phyloP scores from a whole-genome alignment of 1,140 invertebrate genomes.

The Papilio xuthus region DNA sequence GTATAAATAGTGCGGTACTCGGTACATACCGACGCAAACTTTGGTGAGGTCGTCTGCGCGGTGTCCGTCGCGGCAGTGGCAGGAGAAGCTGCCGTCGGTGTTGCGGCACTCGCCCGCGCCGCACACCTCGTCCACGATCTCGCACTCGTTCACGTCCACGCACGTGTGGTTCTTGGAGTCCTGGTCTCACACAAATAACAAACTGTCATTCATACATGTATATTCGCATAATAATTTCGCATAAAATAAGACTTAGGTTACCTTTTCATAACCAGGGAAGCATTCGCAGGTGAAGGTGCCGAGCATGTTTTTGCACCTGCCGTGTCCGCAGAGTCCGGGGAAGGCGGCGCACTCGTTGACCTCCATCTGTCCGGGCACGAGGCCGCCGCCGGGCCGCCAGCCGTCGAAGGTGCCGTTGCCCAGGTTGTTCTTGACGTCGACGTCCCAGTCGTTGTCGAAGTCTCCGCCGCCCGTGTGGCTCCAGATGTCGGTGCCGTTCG shows the following conservation, averaged over 20 bases:
- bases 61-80: conserved; percentile 90
- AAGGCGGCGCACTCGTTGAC: conserved; percentile 94
- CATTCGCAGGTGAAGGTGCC: conserved; percentile 86
- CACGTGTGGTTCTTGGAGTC: conserved; percentile 75
- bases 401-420: conserved; percentile 44
- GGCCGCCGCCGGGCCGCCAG: conserved; percentile 53
- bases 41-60: conserved; percentile 89
- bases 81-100: conserved; percentile 90
- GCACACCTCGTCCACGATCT: conserved; percentile 91
- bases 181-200: conserved; percentile 42
- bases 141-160: conserved; percentile 94
- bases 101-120: conserved; percentile 92
- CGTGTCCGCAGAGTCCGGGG: conserved; percentile 91
- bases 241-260: conserved; percentile 42
- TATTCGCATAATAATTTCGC: no score
- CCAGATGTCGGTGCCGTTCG: conserved; percentile 54
- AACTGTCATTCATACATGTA: background rate
- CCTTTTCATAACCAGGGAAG: conserved; percentile 87
- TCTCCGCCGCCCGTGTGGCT: conserved; percentile 41
- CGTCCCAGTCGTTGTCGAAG: conserved; percentile 39
- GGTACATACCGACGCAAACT: conserved; percentile 89
- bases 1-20: background rate
- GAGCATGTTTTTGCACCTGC: conserved; percentile 84
- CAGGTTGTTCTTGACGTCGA: conserved; percentile 43
- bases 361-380: conserved; percentile 88